Evolutionary conservation across 2,113 vertebrate genomes (phyloP).

Genomic region (Siniperca knerii): DNA sequence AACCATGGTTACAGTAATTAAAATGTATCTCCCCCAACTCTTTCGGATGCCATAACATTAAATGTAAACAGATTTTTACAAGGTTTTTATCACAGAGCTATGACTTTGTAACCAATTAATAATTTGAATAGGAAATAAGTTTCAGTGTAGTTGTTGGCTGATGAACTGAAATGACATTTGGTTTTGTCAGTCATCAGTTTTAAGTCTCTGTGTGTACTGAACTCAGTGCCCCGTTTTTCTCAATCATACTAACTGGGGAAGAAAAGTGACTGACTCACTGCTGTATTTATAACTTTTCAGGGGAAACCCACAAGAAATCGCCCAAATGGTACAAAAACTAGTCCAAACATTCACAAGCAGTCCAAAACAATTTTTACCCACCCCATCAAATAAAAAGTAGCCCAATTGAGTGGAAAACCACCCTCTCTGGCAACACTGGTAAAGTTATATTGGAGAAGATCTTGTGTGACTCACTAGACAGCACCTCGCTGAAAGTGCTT

Average conservation of each 20-base stretch:
- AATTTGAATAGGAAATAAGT: background rate
- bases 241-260: background rate
- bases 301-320: background rate
- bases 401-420: background rate
- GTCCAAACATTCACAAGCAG: too few relatives aligned
- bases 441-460: background rate
- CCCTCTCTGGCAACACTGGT: background rate
- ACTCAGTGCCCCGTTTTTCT: background rate
- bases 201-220: background rate
- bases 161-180: background rate
- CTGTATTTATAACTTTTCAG: background rate
- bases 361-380: background rate
- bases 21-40: too few relatives aligned
- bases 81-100: background rate
- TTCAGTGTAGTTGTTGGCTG: background rate
- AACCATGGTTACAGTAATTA: background rate
- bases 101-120: background rate
- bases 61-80: background rate
- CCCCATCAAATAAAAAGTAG: background rate
- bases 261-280: background rate
- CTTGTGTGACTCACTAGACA: too few relatives aligned
- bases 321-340: too few relatives aligned
- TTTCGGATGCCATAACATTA: too few relatives aligned
- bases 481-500: too few relatives aligned
- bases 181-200: background rate